Conservation (phyloP, 2,888 invertebrate species). For the Drosophila colorata region DNA sequence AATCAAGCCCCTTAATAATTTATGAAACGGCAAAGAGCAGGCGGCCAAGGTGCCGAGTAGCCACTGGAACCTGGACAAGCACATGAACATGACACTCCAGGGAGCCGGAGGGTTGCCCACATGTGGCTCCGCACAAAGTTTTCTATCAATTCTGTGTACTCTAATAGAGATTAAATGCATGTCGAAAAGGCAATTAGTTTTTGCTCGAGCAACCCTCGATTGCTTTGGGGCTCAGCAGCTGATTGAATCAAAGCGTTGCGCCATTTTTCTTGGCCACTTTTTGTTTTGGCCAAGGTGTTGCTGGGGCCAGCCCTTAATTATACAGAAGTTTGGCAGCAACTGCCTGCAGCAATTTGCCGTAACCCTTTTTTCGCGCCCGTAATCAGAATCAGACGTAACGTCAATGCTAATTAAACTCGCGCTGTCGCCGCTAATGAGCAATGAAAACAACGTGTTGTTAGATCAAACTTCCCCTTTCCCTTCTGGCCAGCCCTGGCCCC, state of each 20-base stretch:
- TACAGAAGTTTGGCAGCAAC: slow-evolving; percentile 43
- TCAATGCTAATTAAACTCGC: slow-evolving; percentile 81
- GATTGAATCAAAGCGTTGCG: slow-evolving; percentile 77
- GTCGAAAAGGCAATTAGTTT: slow-evolving; percentile 84
- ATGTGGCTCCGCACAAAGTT: slow-evolving; percentile 62
- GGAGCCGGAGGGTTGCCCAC: slow-evolving; percentile 42
- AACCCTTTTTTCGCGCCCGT: slow-evolving; percentile 57
- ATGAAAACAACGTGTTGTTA: slow-evolving; percentile 84
- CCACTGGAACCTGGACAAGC: slow-evolving; percentile 6
- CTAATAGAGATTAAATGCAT: slow-evolving; percentile 85
- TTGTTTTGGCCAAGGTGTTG: slow-evolving; percentile 63
- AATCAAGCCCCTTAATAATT: slow-evolving; percentile 77
- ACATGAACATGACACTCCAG: slow-evolving; percentile 37
- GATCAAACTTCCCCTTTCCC: slow-evolving; percentile 15
- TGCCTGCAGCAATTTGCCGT: slow-evolving; percentile 65
- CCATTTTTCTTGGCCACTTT: slow-evolving; percentile 53
- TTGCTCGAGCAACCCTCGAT: slow-evolving; percentile 48
- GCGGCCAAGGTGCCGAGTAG: slow-evolving; percentile 32
- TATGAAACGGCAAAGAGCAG: slow-evolving; percentile 71
- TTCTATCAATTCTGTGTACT: slow-evolving; percentile 68
- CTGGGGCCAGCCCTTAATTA: slow-evolving; percentile 38
- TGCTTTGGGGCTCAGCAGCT: slow-evolving; percentile 15
- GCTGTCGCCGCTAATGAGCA: slow-evolving; percentile 83
- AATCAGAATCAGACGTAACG: slow-evolving; percentile 64
- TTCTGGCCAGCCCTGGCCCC: slow-evolving; percentile 6